Percentiles rank a stretch among this genome's conserved stretches.
These are phyloP conservation scores for Athene noctua DNA, from an alignment of 2,113 vertebrate genomes.

Conservation along the genomic window DNA sequence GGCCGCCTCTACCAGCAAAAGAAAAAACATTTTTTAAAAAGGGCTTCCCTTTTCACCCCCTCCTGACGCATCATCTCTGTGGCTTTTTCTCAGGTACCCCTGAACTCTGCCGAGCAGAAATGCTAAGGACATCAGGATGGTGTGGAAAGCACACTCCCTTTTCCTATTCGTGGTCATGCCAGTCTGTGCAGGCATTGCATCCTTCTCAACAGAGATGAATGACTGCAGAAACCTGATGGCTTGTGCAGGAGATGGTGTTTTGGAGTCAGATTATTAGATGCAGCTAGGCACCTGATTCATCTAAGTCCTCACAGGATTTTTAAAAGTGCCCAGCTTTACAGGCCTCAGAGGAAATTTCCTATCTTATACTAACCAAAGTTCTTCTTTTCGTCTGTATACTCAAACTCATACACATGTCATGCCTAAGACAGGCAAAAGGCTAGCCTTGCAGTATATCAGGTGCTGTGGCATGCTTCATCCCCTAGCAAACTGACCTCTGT, in stretches of 20 bases:
- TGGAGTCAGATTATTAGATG: not conserved
- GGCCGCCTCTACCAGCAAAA: fast-evolving
- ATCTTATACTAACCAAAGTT: not conserved
- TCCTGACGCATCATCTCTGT: not conserved
- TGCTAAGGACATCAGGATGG: not conserved
- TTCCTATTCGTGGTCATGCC: fast-evolving
- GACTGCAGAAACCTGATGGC: not conserved
- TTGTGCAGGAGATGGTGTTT: not conserved
- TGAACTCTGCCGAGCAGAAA: not conserved
- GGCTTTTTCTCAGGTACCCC: not conserved
- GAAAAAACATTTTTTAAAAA: too few relatives aligned
- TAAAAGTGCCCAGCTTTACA: not conserved
- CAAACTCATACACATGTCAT: not conserved
- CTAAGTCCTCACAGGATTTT: not conserved
- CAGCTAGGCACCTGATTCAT: not conserved
- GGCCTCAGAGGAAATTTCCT: not conserved
- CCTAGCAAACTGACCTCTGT: fast-evolving
- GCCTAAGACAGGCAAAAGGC: not conserved
- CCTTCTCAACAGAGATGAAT: not conserved
- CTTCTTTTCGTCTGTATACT: not conserved
- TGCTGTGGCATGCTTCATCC: too few relatives aligned
- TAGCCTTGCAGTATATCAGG: not conserved
- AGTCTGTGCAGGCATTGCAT: not conserved
- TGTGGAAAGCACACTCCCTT: not conserved
- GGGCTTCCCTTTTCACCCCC: fast-evolving